A percentile compares a stretch with the other conserved stretches of the same genome.
Conservation (phyloP, 2,888 invertebrate genomes). For the Cremastinae sp. region DNA sequence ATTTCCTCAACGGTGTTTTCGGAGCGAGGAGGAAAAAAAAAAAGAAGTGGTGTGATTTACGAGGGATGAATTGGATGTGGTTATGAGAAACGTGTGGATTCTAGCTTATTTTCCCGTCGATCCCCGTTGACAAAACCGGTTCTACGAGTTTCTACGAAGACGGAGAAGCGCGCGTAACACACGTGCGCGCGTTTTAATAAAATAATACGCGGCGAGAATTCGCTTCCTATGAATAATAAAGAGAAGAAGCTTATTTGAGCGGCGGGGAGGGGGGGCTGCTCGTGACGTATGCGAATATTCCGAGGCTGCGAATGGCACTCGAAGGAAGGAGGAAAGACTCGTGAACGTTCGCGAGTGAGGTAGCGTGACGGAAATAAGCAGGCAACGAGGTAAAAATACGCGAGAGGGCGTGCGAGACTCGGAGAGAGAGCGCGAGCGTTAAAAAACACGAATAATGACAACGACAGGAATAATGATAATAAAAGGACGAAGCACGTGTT, state of each 20-base stretch:
- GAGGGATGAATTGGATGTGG: slow-evolving; percentile 19
- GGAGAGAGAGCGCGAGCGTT: too few relatives aligned
- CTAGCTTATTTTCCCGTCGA: not conserved
- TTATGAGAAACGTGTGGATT: not conserved
- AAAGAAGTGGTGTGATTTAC: not conserved
- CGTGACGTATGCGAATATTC: slow-evolving; percentile 51
- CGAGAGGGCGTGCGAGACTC: too few relatives aligned
- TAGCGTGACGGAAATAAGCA: slow-evolving; percentile 6
- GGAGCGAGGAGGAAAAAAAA: not conserved
- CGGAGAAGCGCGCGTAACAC: not conserved
- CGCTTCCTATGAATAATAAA: slow-evolving; percentile 50
- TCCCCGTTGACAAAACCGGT: slow-evolving; percentile 41
- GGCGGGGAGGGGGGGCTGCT: too few relatives aligned
- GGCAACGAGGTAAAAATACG: not conserved
- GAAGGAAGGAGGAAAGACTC: not conserved
- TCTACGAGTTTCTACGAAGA: slow-evolving; percentile 2
- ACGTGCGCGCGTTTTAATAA: slow-evolving; percentile 22
- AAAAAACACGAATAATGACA: too few relatives aligned
- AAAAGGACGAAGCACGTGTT: slow-evolving; percentile 13
- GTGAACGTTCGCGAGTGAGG: slow-evolving; percentile 10
- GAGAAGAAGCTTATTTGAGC: slow-evolving; percentile 31
- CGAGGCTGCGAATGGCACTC: slow-evolving; percentile 23
- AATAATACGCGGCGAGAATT: slow-evolving; percentile 36
- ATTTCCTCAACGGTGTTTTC: not conserved
- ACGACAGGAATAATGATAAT: not conserved